phyloP scores from a whole-genome alignment of 2,888 invertebrate genomes.

The Rhagophthalmus giganteus region DNA sequence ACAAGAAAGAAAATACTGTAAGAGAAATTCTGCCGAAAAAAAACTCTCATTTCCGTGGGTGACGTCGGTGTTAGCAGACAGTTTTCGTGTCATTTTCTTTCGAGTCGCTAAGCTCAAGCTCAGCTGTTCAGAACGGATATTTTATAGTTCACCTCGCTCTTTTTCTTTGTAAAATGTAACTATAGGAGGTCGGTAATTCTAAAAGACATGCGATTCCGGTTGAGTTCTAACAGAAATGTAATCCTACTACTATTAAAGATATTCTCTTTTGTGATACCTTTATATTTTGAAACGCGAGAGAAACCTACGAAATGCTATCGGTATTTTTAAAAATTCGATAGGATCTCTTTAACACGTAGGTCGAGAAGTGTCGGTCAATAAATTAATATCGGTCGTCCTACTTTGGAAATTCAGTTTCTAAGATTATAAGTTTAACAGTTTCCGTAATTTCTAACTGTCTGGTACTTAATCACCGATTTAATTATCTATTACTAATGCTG shows the following conservation, averaged over 20 bases:
- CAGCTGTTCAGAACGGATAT: slow-evolving; percentile 29
- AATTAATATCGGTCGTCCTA: slow-evolving; percentile 1
- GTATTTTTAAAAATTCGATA: background rate
- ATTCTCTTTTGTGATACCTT: slow-evolving; percentile 15
- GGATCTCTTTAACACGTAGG: background rate
- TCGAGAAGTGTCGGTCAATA: too few relatives aligned
- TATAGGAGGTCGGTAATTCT: slow-evolving; percentile 18
- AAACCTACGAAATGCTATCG: slow-evolving; percentile 8
- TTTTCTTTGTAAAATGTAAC: slow-evolving; percentile 14
- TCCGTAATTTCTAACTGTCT: slow-evolving; percentile 10
- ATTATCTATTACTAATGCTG: slow-evolving; percentile 17
- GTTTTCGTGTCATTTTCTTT: slow-evolving; percentile 30
- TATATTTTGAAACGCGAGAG: slow-evolving; percentile 25
- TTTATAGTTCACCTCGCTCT: slow-evolving; percentile 12
- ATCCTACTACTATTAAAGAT: slow-evolving; percentile 26
- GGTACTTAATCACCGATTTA: slow-evolving; percentile 15
- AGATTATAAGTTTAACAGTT: slow-evolving; percentile 1
- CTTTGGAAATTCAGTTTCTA: slow-evolving; percentile 1
- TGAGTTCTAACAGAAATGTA: slow-evolving; percentile 17
- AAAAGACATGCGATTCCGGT: slow-evolving; percentile 17
- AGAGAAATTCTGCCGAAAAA: slow-evolving; percentile 1
- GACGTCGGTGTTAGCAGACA: slow-evolving; percentile 28
- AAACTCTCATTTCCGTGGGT: slow-evolving; percentile 24
- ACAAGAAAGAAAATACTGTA: slow-evolving; percentile 12
- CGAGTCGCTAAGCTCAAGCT: slow-evolving; percentile 23